phyloP scores from a whole-genome alignment of 2,113 vertebrate species.

The Grammomys surdaster region DNA sequence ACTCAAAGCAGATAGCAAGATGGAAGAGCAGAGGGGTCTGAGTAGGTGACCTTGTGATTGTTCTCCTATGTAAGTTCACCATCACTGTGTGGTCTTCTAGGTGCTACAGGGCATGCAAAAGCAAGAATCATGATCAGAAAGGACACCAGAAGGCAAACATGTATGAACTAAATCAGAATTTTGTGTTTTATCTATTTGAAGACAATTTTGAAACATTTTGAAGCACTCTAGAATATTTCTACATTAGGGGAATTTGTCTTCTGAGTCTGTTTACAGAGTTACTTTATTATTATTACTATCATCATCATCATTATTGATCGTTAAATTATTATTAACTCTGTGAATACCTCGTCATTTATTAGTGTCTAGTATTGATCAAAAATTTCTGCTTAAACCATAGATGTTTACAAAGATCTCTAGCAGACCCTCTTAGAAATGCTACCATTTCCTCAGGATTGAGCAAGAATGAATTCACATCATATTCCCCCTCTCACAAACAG shows the following conservation, averaged over 20 bases:
- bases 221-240: neutral
- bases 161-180: neutral
- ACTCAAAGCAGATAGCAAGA: neutral
- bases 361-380: neutral
- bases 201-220: neutral
- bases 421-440: neutral
- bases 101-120: neutral
- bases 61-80: neutral
- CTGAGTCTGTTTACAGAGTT: neutral
- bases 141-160: neutral
- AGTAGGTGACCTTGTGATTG: no score
- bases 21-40: neutral
- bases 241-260: rapidly evolving
- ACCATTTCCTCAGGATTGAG: neutral
- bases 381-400: neutral
- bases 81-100: no score
- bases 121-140: neutral
- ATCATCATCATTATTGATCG: neutral
- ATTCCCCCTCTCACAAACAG: neutral
- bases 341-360: neutral
- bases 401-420: no score
- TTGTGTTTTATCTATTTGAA: neutral
- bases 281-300: neutral
- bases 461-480: neutral
- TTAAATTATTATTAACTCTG: neutral